Evolutionary conservation across 2,113 vertebrate genomes (phyloP).

Genomic region (Cepphus grylle): DNA sequence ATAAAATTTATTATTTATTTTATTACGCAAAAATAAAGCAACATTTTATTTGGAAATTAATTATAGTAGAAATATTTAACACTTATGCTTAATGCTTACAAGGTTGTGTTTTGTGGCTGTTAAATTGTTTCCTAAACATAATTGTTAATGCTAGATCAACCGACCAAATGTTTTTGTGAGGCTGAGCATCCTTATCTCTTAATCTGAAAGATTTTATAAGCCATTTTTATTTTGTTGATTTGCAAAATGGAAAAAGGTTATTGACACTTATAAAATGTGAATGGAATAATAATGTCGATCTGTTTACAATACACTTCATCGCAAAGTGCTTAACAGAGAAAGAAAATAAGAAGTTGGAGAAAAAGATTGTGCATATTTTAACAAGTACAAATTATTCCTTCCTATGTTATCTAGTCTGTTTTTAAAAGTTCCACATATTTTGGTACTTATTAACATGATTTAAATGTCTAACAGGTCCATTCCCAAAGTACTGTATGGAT

Average conservation of each 20-base stretch:
- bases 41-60: slow-evolving; percentile 25
- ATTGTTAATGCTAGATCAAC: slow-evolving; percentile 36
- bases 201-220: slow-evolving; percentile 4
- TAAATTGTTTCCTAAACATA: slow-evolving; percentile 22
- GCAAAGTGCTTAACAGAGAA: not conserved
- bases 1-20: not conserved
- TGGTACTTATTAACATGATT: not conserved
- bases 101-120: slow-evolving; percentile 3
- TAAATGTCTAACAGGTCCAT: not conserved
- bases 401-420: not conserved
- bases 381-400: not conserved
- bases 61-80: slow-evolving; percentile 19
- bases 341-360: not conserved
- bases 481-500: not conserved
- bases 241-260: slow-evolving; percentile 14
- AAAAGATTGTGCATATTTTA: not conserved
- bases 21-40: not conserved
- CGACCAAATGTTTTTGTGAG: slow-evolving; percentile 18
- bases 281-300: slow-evolving; percentile 30
- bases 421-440: not conserved
- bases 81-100: slow-evolving; percentile 7
- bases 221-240: slow-evolving; percentile 28
- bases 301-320: slow-evolving; percentile 12
- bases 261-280: slow-evolving; percentile 19
- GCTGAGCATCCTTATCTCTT: not conserved